Percentiles rank a stretch among this genome's conserved stretches.
Conservation (phyloP, 2,888 invertebrate species). For the Neria commutata region DNA sequence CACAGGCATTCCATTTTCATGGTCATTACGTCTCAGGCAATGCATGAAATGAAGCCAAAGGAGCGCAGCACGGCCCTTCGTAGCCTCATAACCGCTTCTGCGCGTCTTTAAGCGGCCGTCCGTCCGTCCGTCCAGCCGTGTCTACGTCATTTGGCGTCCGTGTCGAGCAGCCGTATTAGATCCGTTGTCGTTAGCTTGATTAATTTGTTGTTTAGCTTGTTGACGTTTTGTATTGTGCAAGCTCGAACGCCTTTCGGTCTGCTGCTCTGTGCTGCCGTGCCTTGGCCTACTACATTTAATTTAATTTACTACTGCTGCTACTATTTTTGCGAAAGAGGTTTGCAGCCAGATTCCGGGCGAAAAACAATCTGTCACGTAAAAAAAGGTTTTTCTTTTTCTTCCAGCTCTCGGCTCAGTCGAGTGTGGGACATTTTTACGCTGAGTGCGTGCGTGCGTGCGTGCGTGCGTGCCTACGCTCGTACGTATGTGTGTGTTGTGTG, state of each 20-base stretch:
- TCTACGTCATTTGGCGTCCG: too few species aligned
- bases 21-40: constrained; percentile 46
- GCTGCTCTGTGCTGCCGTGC: background rate
- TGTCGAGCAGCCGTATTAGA: background rate
- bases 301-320: constrained; percentile 11
- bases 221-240: background rate
- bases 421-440: too few species aligned
- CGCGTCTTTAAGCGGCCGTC: too few species aligned
- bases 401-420: too few species aligned
- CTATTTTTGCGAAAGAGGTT: background rate
- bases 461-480: too few species aligned
- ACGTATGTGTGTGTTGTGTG: too few species aligned
- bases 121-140: too few species aligned
- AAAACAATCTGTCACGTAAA: background rate
- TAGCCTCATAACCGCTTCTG: too few species aligned
- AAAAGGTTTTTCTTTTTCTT: background rate
- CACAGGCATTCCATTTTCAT: constrained; percentile 43
- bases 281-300: constrained; percentile 2
- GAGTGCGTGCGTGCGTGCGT: too few species aligned
- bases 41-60: constrained; percentile 35
- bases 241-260: background rate
- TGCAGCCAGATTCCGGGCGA: background rate
- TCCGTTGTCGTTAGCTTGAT: constrained; percentile 37
- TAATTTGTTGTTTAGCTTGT: constrained; percentile 38
- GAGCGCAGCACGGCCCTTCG: too few species aligned